These are phyloP conservation scores for Paracentrotus lividus DNA, from an alignment of 53 echinoderm and acorn worm genomes.

Conservation along the genomic window DNA sequence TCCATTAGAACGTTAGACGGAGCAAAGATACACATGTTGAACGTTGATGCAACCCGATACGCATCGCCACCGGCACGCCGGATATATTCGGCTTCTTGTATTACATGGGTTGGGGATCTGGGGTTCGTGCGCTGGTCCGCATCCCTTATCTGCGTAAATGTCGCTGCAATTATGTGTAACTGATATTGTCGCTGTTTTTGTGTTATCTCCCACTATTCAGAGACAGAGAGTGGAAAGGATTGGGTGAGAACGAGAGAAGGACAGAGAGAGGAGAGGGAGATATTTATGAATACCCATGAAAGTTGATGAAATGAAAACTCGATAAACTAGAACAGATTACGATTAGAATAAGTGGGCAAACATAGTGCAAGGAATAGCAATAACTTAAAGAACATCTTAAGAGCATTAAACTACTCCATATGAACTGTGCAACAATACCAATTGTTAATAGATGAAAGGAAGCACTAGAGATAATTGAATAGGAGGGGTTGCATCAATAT, in stretches of 20 bases:
- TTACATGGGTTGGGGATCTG: constrained; percentile 55
- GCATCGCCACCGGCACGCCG: constrained; percentile 50
- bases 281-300: neutral
- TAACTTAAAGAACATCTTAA: no score
- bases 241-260: neutral
- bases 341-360: no score
- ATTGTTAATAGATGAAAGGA: neutral
- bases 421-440: constrained; percentile 11
- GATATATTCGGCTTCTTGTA: constrained; percentile 62
- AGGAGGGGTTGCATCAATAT: neutral
- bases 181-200: constrained; percentile 60
- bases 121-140: constrained; percentile 51
- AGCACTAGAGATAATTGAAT: constrained; percentile 21
- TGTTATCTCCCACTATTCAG: constrained; percentile 48
- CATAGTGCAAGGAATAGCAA: no score
- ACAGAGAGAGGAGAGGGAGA: neutral
- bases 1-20: constrained; percentile 18
- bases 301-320: neutral
- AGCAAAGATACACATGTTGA: neutral
- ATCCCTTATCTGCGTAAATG: constrained; percentile 51
- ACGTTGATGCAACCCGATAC: constrained; percentile 64
- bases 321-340: no score
- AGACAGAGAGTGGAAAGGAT: no score
- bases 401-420: no score
- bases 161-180: constrained; percentile 67